A percentile compares a stretch with the other conserved stretches of the same genome.
These are phyloP conservation scores for Anticlea derivata DNA, from an alignment of 2,888 invertebrate species.

Conservation along the genomic window DNA sequence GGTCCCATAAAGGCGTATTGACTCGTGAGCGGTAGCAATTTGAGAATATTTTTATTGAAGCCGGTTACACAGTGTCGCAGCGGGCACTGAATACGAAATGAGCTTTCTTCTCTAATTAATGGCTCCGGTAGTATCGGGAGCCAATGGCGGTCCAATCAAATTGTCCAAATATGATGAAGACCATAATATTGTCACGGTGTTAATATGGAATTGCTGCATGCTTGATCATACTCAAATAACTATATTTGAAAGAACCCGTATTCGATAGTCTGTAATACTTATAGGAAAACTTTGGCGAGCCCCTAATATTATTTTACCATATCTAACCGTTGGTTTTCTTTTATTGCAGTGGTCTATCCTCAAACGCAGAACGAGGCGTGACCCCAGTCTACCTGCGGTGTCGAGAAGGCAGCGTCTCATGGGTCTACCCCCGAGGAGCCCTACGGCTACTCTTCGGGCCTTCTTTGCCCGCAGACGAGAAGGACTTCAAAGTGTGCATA, in stretches of 20 bases:
- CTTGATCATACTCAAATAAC: slow-evolving; percentile 3
- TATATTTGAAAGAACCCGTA: slow-evolving; percentile 4
- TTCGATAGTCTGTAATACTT: neutral
- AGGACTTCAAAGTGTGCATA: slow-evolving; percentile 88
- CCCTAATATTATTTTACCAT: slow-evolving; percentile 20
- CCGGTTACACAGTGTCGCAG: slow-evolving; percentile 49
- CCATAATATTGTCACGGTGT: slow-evolving; percentile 43
- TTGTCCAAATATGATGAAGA: slow-evolving; percentile 62
- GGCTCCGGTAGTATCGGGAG: slow-evolving; percentile 48
- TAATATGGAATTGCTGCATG: slow-evolving; percentile 23
- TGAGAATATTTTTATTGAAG: slow-evolving; percentile 52
- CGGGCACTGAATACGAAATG: slow-evolving; percentile 63
- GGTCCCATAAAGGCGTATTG: slow-evolving; percentile 44
- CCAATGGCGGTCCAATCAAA: slow-evolving; percentile 55
- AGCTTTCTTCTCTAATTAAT: slow-evolving; percentile 59
- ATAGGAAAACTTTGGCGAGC: too few species aligned
- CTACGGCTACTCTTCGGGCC: slow-evolving; percentile 86
- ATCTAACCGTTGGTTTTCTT: slow-evolving; percentile 33
- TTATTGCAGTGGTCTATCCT: slow-evolving; percentile 83
- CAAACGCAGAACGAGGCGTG: slow-evolving; percentile 84
- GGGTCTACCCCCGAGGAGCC: slow-evolving; percentile 90
- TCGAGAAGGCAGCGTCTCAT: slow-evolving; percentile 87
- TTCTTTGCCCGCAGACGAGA: slow-evolving; percentile 82
- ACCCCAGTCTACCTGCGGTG: slow-evolving; percentile 91
- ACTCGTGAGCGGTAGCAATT: slow-evolving; percentile 52